Conservation (phyloP, 2,888 invertebrate species). For the Acanthosepion pharaonis region DNA sequence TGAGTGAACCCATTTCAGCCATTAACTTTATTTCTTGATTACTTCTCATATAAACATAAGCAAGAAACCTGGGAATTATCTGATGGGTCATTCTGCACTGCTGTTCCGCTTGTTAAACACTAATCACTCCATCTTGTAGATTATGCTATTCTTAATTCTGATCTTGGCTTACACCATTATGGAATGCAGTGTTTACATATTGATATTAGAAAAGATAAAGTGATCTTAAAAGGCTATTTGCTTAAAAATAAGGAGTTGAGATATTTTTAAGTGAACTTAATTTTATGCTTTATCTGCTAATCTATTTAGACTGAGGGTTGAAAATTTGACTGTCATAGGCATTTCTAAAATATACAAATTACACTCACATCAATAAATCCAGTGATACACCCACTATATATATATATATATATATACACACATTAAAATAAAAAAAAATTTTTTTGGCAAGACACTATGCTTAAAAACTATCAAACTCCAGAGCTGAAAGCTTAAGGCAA, state of each 20-base stretch:
- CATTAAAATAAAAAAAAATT: too few relatives aligned
- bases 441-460: too few relatives aligned
- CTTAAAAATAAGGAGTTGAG: not conserved
- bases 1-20: not conserved
- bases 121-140: not conserved
- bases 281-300: too few relatives aligned
- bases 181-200: not conserved
- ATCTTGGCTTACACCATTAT: too few relatives aligned
- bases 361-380: too few relatives aligned
- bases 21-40: slow-evolving; percentile 22
- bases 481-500: too few relatives aligned
- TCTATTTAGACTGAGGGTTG: too few relatives aligned
- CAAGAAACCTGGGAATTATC: not conserved
- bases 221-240: not conserved
- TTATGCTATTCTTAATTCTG: not conserved
- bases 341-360: too few relatives aligned
- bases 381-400: too few relatives aligned
- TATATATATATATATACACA: too few relatives aligned
- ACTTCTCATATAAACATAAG: slow-evolving; percentile 13
- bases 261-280: not conserved
- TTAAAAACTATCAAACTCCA: too few relatives aligned
- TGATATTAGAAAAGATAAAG: not conserved
- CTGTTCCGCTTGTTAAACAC: not conserved
- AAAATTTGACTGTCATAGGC: too few relatives aligned
- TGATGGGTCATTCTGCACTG: not conserved